Conservation (phyloP, 2,797 vertebrate genomes). For the Lepilemur septentrionalis region DNA sequence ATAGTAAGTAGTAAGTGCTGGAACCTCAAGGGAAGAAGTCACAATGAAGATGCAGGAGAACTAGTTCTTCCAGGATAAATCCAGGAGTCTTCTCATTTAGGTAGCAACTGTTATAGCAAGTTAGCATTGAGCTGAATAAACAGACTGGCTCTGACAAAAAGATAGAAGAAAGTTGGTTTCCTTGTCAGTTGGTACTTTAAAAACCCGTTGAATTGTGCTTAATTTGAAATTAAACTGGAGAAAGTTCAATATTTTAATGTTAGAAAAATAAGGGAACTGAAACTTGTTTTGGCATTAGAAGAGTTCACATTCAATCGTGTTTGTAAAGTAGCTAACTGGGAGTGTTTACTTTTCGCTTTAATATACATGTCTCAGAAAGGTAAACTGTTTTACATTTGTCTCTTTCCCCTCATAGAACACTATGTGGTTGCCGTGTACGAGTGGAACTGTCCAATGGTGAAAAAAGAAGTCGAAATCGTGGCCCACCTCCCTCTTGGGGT, state of each 20-base stretch:
- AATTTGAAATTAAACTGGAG: neutral
- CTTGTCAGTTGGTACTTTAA: neutral
- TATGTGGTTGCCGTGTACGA: conserved; percentile 96
- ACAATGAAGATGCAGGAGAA: neutral
- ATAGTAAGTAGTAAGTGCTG: neutral
- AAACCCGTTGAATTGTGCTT: neutral
- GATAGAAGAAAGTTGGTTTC: neutral
- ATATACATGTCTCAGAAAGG: neutral
- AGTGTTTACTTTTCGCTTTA: neutral
- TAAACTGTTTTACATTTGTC: neutral
- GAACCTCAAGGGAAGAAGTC: neutral
- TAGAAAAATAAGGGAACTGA: neutral
- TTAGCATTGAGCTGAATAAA: neutral
- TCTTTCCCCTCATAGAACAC: conserved; percentile 84
- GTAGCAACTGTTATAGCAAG: neutral
- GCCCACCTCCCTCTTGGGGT: conserved; percentile 95
- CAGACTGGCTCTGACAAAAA: neutral
- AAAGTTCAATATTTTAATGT: neutral
- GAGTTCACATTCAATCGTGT: neutral
- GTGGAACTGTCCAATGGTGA: conserved; percentile 98
- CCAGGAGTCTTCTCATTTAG: neutral
- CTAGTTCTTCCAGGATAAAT: neutral
- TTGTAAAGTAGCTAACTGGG: neutral
- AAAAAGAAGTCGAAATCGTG: conserved; percentile 95
- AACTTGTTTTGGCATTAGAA: neutral